Evolutionary conservation across 1,140 invertebrate species (phyloP).

Genomic region (Sinonovacula constricta): DNA sequence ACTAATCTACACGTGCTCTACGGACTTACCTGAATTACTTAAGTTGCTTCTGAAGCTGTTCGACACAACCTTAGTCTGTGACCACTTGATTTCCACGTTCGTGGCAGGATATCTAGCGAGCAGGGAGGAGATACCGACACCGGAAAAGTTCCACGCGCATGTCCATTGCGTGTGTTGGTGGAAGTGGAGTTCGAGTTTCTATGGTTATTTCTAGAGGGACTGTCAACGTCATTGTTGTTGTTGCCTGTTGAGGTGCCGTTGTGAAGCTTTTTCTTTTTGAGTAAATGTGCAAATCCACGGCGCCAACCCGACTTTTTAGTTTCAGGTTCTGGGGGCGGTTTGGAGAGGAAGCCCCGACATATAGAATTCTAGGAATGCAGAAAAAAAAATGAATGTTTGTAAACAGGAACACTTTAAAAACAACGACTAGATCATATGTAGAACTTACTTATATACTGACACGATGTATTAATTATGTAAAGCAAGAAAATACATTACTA

Average conservation of each 20-base stretch:
- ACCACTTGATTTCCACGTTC: conserved; percentile 34
- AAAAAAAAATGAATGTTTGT: too few species aligned
- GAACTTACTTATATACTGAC: too few species aligned
- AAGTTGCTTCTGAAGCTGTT: conserved; percentile 19
- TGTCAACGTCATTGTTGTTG: conserved; percentile 49
- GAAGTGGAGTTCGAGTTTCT: conserved; percentile 16
- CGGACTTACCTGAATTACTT: background rate
- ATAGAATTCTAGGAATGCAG: conserved; percentile 31
- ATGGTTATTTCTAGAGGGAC: conserved; percentile 43
- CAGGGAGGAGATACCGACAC: conserved; percentile 18
- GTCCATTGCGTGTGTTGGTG: conserved; percentile 47
- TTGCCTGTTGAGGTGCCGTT: conserved; percentile 11
- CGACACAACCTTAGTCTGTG: conserved; percentile 30
- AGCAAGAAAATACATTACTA: too few species aligned
- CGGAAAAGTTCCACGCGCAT: conserved; percentile 28
- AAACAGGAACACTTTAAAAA: too few species aligned
- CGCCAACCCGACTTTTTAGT: conserved; percentile 37
- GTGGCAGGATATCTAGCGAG: conserved; percentile 48
- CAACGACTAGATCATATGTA: too few species aligned
- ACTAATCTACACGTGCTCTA: conserved; percentile 18
- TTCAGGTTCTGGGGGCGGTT: conserved; percentile 33
- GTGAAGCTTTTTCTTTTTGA: conserved; percentile 48
- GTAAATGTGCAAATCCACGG: conserved; percentile 48
- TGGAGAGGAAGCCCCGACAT: conserved; percentile 26
- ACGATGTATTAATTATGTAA: too few species aligned